These are phyloP conservation scores for Pelvicachromis taeniatus DNA, from an alignment of 2,113 vertebrate species.

Conservation along the genomic window DNA sequence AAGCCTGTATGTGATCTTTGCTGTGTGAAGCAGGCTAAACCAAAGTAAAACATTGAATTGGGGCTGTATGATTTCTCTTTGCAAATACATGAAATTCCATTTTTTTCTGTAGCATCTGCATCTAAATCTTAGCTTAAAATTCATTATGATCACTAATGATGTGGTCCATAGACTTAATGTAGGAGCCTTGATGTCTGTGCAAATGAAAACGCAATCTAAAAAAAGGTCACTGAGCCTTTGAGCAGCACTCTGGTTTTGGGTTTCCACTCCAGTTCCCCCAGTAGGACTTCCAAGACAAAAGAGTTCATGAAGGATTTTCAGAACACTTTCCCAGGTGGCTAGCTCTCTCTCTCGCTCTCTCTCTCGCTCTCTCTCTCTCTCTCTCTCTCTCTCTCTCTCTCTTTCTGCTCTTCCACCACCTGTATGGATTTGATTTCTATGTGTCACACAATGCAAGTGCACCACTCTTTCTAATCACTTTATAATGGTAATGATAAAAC, in stretches of 20 bases:
- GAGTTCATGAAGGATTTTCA: constrained; percentile 9
- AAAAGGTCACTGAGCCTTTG: constrained; percentile 3
- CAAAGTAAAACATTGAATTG: not conserved
- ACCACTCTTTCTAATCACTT: not conserved
- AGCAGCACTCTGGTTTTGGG: constrained; percentile 27
- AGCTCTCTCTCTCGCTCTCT: too few relatives aligned
- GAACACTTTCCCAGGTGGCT: constrained; percentile 4
- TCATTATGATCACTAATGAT: not conserved
- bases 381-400: not conserved
- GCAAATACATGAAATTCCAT: constrained; percentile 4
- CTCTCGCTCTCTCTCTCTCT: not conserved
- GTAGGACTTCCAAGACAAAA: constrained; percentile 16
- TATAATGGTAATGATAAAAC: not conserved
- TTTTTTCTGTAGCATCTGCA: not conserved
- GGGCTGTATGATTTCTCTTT: not conserved
- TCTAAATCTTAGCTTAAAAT: not conserved
- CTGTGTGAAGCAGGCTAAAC: not conserved
- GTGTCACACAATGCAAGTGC: not conserved
- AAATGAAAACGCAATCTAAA: not conserved
- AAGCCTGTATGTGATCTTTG: not conserved
- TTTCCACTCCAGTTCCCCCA: constrained; percentile 58
- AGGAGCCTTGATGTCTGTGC: not conserved
- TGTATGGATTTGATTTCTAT: not conserved
- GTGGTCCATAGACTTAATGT: not conserved
- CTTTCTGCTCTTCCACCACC: not conserved